Evolutionary conservation across 1,140 invertebrate genomes (phyloP).

Genomic region (Caenorhabditis elegans): DNA sequence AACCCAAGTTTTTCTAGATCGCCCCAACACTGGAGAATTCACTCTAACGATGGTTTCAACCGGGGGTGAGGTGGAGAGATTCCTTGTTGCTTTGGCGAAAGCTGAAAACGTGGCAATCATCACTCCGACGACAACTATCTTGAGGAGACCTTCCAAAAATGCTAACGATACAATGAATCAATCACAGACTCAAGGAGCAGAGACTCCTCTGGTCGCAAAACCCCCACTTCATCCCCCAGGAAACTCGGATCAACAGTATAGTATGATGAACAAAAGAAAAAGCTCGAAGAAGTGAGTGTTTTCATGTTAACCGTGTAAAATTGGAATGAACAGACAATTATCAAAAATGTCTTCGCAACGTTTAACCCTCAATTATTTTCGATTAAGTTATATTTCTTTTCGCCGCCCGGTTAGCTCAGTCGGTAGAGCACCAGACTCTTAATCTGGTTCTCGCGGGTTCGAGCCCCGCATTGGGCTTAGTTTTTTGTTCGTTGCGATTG

Average conservation of each 20-base stretch:
- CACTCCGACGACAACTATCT: neutral
- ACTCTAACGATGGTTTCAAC: neutral
- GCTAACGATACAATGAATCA: neutral
- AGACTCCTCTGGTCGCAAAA: neutral
- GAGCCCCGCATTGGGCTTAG: constrained; percentile 65
- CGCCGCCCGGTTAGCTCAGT: constrained; percentile 64
- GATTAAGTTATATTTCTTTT: no score
- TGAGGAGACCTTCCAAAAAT: neutral
- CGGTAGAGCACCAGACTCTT: constrained; percentile 67
- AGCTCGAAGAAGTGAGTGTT: neutral
- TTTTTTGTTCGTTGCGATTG: no score
- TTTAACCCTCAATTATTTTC: no score
- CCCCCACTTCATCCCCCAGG: neutral
- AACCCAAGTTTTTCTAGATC: neutral
- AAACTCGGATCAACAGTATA: neutral
- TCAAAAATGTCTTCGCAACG: no score
- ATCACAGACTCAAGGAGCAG: neutral
- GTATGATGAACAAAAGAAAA: neutral
- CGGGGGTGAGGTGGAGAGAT: neutral
- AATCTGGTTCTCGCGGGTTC: constrained; percentile 66
- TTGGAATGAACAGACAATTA: no score
- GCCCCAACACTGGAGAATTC: neutral
- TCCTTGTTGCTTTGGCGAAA: neutral
- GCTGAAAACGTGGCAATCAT: neutral
- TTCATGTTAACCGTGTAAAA: no score